Conservation (phyloP, 2,113 vertebrate genomes). For the Lagopus leucura region DNA sequence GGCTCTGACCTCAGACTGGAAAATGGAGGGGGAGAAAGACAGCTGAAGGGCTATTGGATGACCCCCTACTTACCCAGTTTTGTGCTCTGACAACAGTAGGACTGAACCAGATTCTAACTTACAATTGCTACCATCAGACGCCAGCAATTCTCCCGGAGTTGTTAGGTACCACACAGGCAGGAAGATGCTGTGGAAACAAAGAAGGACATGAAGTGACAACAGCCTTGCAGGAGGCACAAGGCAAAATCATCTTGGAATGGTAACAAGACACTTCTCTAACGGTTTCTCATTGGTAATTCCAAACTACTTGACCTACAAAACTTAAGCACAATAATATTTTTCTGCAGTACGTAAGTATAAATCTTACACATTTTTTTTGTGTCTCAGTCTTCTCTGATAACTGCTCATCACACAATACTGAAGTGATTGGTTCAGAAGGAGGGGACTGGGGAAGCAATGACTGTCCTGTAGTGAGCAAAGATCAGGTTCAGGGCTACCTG, state of each 20-base stretch:
- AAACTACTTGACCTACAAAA: background rate
- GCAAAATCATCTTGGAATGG: background rate
- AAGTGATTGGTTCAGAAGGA: too few species aligned
- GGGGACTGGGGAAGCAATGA: too few species aligned
- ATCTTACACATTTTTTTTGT: background rate
- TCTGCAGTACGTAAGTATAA: background rate
- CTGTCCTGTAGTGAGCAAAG: too few species aligned
- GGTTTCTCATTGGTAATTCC: background rate
- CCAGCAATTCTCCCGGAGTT: background rate
- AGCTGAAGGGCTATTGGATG: background rate
- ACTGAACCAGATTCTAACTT: background rate
- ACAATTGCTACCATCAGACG: background rate
- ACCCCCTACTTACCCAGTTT: rapidly evolving
- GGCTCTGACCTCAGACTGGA: background rate
- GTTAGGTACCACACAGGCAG: background rate
- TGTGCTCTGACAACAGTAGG: background rate
- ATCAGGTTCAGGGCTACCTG: too few species aligned
- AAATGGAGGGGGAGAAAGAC: background rate
- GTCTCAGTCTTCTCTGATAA: too few species aligned
- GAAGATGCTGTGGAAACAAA: background rate
- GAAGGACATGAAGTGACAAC: background rate
- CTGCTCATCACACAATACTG: too few species aligned
- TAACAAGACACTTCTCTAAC: background rate
- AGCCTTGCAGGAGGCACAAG: background rate
- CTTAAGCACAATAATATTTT: rapidly evolving